These are phyloP conservation scores for Acyrthosiphon pisum DNA, from an alignment of 1,140 invertebrate genomes.

Conservation along the genomic window DNA sequence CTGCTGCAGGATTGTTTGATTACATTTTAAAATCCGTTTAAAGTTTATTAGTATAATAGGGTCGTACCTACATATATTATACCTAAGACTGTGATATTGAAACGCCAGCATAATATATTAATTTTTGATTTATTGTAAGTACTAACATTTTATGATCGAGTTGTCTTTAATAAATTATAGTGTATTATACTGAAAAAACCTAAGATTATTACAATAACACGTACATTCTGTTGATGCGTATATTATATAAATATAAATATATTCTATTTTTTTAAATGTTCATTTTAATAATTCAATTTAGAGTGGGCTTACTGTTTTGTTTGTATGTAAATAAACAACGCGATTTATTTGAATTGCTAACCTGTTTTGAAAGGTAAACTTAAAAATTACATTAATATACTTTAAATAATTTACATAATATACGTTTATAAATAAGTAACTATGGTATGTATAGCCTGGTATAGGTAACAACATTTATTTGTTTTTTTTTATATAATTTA, in stretches of 20 bases:
- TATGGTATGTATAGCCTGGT: background rate
- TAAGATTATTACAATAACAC: no score
- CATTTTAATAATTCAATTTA: background rate
- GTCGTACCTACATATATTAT: background rate
- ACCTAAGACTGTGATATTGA: background rate
- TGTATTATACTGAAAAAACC: no score
- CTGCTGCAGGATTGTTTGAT: background rate
- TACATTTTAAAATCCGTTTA: background rate
- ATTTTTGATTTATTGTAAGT: no score
- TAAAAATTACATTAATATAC: background rate
- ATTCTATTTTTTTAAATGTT: no score
- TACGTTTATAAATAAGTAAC: background rate
- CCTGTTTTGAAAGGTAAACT: background rate
- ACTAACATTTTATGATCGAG: no score
- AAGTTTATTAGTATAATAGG: background rate
- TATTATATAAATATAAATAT: background rate
- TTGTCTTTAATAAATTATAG: no score
- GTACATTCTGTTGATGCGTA: background rate
- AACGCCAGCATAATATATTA: no score
- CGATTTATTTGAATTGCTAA: background rate
- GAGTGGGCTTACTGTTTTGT: background rate
- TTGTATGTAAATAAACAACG: background rate
- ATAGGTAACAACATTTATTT: background rate
- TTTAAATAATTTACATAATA: slow-evolving; percentile 16
- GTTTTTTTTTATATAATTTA: background rate